Percentiles rank a stretch among this genome's conserved stretches.
These are phyloP conservation scores for Athalia cordata DNA, from an alignment of 2,888 invertebrate genomes.

Conservation along the genomic window DNA sequence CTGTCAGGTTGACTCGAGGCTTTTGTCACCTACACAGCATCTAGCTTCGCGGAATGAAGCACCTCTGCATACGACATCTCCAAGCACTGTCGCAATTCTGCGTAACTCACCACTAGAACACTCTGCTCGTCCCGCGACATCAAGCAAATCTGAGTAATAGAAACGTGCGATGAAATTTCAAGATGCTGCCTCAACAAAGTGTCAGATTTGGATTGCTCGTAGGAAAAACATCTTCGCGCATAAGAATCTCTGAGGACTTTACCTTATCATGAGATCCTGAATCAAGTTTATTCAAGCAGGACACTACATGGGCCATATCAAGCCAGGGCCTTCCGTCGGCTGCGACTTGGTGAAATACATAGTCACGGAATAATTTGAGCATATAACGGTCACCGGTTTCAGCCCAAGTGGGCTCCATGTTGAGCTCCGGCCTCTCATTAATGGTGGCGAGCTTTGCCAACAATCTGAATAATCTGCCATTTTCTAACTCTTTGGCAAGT, in stretches of 20 bases:
- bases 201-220: no score
- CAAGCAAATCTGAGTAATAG: slow-evolving; percentile 84
- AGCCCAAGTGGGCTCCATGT: slow-evolving; percentile 95
- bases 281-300: slow-evolving; percentile 95
- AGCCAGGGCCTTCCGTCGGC: slow-evolving; percentile 96
- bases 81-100: slow-evolving; percentile 95
- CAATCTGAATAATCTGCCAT: slow-evolving; percentile 93
- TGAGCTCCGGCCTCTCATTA: slow-evolving; percentile 96
- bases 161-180: slow-evolving; percentile 1
- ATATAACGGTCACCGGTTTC: slow-evolving; percentile 99
- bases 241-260: slow-evolving; percentile 52
- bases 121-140: slow-evolving; percentile 98
- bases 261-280: slow-evolving; percentile 88
- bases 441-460: slow-evolving; percentile 94
- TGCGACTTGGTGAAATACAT: slow-evolving; percentile 96
- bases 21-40: slow-evolving; percentile 57
- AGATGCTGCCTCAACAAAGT: neutral
- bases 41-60: slow-evolving; percentile 76
- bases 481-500: slow-evolving; percentile 94
- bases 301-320: slow-evolving; percentile 95
- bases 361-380: slow-evolving; percentile 98
- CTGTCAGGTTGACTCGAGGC: slow-evolving; percentile 53
- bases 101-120: slow-evolving; percentile 95
- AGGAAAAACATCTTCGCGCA: neutral
- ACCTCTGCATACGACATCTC: slow-evolving; percentile 93